Evolutionary conservation across 2,113 vertebrate species (phyloP).

Genomic region (Heloderma charlesbogerti): DNA sequence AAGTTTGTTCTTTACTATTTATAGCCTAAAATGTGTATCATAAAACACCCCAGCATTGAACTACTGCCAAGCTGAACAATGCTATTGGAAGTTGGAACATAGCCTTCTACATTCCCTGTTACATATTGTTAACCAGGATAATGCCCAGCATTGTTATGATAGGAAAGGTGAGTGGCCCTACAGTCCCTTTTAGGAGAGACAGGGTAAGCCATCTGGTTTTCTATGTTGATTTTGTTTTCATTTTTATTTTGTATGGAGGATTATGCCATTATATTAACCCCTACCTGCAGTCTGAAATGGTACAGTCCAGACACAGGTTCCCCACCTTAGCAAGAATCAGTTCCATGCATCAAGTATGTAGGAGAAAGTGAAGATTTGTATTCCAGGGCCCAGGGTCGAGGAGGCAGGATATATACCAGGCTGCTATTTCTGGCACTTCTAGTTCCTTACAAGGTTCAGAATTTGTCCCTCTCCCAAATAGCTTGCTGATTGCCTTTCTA

Average conservation of each 20-base stretch:
- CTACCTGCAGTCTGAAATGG: not conserved
- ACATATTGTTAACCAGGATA: slow-evolving; percentile 1
- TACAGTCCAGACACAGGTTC: not conserved
- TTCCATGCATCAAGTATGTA: not conserved
- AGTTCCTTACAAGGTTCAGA: not conserved
- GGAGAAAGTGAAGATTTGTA: not conserved
- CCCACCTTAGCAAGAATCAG: not conserved
- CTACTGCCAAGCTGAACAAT: slow-evolving; percentile 46
- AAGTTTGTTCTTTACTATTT: slow-evolving; percentile 35
- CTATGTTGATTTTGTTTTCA: not conserved
- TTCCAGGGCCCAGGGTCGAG: not conserved
- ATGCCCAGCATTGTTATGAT: not conserved
- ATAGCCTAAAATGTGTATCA: slow-evolving; percentile 39
- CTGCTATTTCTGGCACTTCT: too few relatives aligned
- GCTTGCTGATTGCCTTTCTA: not conserved
- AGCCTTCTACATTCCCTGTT: not conserved
- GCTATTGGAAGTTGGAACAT: slow-evolving; percentile 43
- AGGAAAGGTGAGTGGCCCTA: not conserved
- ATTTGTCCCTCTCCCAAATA: not conserved
- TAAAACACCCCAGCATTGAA: slow-evolving; percentile 57
- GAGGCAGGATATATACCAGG: not conserved
- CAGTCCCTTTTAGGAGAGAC: too few relatives aligned
- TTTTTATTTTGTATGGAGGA: not conserved
- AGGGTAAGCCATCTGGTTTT: not conserved
- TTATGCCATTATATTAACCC: not conserved